Percentiles rank a stretch among this genome's conserved stretches.
Conservation (phyloP, 2,888 invertebrate species). For the Lottia scabra region DNA sequence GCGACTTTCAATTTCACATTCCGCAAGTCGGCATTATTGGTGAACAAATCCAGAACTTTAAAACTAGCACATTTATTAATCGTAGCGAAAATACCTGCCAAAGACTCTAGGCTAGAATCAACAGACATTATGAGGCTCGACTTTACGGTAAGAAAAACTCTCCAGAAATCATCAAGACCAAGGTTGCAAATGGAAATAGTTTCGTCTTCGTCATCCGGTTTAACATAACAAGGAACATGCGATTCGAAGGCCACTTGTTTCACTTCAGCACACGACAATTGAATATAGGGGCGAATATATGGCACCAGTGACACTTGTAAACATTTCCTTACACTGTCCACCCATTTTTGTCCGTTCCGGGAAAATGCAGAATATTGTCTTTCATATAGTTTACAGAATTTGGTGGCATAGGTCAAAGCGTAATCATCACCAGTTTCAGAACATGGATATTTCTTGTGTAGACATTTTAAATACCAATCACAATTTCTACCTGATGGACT, state of each 20-base stretch:
- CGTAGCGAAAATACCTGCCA: too few relatives aligned
- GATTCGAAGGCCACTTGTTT: conserved; percentile 19
- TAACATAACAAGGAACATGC: conserved; percentile 21
- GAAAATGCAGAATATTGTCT: conserved; percentile 16
- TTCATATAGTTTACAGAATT: conserved; percentile 28
- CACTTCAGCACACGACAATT: conserved; percentile 18
- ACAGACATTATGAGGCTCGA: too few relatives aligned
- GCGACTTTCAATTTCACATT: too few relatives aligned
- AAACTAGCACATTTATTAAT: too few relatives aligned
- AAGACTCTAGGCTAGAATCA: too few relatives aligned
- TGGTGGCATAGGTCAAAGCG: conserved; percentile 24
- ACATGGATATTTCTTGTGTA: conserved; percentile 18
- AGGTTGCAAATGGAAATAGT: too few relatives aligned
- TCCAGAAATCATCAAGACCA: too few relatives aligned
- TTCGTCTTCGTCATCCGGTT: not conserved
- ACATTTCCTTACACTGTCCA: conserved; percentile 30
- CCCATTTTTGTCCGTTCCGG: conserved; percentile 20
- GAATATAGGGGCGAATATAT: conserved; percentile 18
- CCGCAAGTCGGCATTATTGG: too few relatives aligned
- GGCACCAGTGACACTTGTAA: conserved; percentile 30
- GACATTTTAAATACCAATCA: conserved; percentile 25
- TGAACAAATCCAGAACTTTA: too few relatives aligned
- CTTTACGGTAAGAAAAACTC: too few relatives aligned
- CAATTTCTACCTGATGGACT: conserved; percentile 27
- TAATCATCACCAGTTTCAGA: conserved; percentile 11